Base-by-base conservation (phyloP, 2,888 invertebrate genomes). In the Hyposoter didymator region DNA sequence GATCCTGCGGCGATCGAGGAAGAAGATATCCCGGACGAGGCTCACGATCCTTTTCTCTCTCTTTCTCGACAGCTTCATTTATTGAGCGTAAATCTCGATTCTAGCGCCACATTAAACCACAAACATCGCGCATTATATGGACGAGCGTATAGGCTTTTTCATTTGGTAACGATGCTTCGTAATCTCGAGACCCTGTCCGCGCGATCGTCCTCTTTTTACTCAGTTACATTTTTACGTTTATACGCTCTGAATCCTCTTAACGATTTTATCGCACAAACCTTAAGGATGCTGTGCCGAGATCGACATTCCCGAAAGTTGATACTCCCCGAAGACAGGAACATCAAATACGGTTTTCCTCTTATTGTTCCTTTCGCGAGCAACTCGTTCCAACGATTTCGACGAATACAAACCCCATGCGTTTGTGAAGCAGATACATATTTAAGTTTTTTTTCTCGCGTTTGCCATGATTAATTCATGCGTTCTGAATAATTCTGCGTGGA, bases 71-170 rank as follows among this genome's bases (percentile, higher is more conserved):
- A 88, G 88, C 88, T 88, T 88, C 90, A 91, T 91, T 91, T 91
- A 91, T 91, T 91, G 91, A 82, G 85, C 89, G 89, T 91, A 91
- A 91, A 91, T 91, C 89, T 90, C 86, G 76, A 80, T 85, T 83
- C 85, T 84, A 84, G 84, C 82, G 84, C 86, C 86, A 84, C 80
- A 86, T 84, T 86, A 79, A 84, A 82, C 64, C 17, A 52, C 67
- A 47, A 83, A 85, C 83, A 78, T 80, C 76, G 59, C 76, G 62
- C 59, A 43, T 67, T 43, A n/a, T 22, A 67, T 43, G 19, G 32
- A 62, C 12, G 10, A n/a, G 10, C 22, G 19, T 43, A 43, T 43
- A 43, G 22, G 7, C 10, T 67, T 67, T 43, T 66, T 47, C 35
- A 66, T 66, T 73, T 49, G 73, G 73, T 69, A 75, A 75, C 45